These are phyloP conservation scores for Turritopsis rubra DNA, from an alignment of 30 jellyfish, hydroid and myxozoan species.

Conservation along the genomic window DNA sequence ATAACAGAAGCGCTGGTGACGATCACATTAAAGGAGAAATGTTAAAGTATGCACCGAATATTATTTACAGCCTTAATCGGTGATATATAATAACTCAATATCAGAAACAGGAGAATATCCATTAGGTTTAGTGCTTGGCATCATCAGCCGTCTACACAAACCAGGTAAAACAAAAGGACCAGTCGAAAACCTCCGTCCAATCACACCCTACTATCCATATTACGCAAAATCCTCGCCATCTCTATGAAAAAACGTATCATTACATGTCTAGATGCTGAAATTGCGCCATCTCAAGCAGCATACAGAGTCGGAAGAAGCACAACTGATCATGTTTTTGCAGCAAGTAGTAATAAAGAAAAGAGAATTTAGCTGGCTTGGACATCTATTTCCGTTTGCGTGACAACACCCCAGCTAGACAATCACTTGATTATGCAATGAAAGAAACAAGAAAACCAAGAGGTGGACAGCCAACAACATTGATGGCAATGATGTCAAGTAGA, in stretches of 20 bases:
- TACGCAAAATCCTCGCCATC: neutral
- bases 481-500: too few species aligned
- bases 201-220: neutral
- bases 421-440: too few species aligned
- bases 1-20: too few species aligned
- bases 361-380: too few species aligned
- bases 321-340: neutral
- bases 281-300: neutral
- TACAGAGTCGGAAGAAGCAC: neutral
- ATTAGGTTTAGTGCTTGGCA: neutral
- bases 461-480: too few species aligned
- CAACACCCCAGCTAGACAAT: too few species aligned
- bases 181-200: neutral
- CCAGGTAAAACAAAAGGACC: neutral
- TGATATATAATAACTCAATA: neutral
- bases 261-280: neutral
- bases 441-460: too few species aligned
- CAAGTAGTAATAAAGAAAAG: too few species aligned
- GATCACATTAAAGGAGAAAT: too few species aligned
- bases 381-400: too few species aligned
- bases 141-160: neutral
- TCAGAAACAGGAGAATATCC: neutral
- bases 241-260: neutral
- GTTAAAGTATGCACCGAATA: neutral
- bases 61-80: neutral